Conservation (phyloP, 2,113 vertebrate genomes). For the Tylochromis polylepis region DNA sequence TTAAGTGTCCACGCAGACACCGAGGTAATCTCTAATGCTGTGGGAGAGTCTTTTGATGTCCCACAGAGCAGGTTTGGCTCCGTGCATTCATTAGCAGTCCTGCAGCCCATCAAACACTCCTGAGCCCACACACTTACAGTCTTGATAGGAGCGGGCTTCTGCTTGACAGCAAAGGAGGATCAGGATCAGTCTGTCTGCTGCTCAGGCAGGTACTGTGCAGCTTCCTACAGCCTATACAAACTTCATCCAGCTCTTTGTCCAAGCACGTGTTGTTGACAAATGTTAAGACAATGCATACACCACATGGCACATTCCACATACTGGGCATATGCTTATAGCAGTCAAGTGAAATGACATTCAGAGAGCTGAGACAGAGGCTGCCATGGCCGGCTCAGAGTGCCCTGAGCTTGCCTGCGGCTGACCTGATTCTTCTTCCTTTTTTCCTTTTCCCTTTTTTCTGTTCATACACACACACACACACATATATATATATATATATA, state of each 20-base stretch:
- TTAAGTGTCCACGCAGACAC: slow-evolving; percentile 21
- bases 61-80: slow-evolving; percentile 15
- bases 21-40: slow-evolving; percentile 1
- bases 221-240: background rate
- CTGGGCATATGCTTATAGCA: background rate
- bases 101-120: background rate
- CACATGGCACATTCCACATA: background rate
- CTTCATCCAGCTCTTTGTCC: background rate
- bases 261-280: background rate
- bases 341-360: slow-evolving; percentile 18
- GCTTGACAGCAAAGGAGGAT: background rate
- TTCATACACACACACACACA: background rate
- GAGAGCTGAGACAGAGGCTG: background rate
- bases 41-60: slow-evolving; percentile 33
- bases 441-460: background rate
- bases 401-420: slow-evolving; percentile 21
- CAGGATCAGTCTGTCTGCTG: background rate
- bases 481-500: background rate
- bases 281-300: background rate
- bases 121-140: background rate
- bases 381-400: background rate
- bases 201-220: background rate
- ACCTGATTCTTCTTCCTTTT: background rate
- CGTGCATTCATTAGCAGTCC: slow-evolving; percentile 28
- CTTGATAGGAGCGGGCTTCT: background rate